phyloP scores from a whole-genome alignment of 2,797 vertebrate genomes.

The Sebastes taczanowskii region DNA sequence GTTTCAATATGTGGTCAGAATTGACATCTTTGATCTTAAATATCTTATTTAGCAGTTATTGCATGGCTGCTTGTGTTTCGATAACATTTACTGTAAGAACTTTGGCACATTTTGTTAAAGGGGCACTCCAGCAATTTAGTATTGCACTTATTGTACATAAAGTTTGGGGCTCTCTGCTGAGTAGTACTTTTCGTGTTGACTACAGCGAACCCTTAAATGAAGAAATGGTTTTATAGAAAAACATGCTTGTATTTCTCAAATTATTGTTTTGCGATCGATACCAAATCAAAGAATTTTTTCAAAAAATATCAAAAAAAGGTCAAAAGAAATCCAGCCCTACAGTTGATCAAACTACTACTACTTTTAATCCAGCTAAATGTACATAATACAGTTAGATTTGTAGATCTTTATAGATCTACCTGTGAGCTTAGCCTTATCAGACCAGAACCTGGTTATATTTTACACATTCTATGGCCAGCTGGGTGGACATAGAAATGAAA shows the following conservation, averaged over 20 bases:
- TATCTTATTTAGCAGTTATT: neutral
- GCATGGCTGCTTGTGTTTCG: neutral
- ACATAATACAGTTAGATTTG: neutral
- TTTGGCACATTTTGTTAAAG: neutral
- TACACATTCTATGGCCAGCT: slow-evolving; percentile 10
- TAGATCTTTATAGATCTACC: neutral
- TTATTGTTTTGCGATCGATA: neutral
- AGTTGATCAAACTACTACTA: neutral
- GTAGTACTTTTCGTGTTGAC: neutral
- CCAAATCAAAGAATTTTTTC: neutral
- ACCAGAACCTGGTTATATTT: neutral
- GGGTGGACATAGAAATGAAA: neutral
- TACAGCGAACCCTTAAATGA: no score
- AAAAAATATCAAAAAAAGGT: neutral
- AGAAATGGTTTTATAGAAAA: neutral
- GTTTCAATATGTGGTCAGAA: neutral
- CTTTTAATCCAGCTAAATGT: neutral
- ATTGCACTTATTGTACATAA: neutral
- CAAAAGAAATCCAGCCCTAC: neutral
- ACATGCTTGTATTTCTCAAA: neutral
- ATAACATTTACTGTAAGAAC: neutral
- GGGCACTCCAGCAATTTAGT: neutral
- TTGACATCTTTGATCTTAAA: neutral
- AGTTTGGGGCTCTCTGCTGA: neutral
- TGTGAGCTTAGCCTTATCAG: neutral